Conservation (phyloP, 2,113 vertebrate species). For the Meles meles region DNA sequence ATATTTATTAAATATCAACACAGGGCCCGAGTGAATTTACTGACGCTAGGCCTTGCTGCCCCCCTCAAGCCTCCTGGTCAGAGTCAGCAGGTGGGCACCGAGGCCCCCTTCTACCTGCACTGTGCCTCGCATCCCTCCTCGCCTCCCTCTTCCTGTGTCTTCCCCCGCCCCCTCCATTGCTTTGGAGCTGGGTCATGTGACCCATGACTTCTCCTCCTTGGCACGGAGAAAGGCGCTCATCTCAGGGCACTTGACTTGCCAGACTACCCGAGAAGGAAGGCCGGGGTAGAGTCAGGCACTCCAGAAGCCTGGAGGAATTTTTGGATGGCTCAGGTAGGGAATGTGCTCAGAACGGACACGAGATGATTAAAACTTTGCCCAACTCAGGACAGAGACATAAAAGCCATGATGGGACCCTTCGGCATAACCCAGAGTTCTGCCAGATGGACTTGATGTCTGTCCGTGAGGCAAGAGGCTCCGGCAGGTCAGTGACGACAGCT, state of each 20-base stretch:
- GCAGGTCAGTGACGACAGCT: not conserved
- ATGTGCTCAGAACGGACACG: not conserved
- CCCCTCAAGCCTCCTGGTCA: not conserved
- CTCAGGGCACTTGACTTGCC: not conserved
- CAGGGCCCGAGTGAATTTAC: not conserved
- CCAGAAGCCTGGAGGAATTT: not conserved
- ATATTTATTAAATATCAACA: not conserved
- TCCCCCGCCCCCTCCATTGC: not conserved
- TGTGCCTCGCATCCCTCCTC: accelerated
- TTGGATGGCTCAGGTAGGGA: not conserved
- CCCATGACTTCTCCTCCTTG: not conserved
- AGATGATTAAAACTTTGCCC: not conserved
- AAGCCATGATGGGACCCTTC: accelerated
- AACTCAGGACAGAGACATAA: not conserved
- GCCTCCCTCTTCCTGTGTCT: accelerated
- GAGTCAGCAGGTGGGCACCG: not conserved
- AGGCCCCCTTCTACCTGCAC: accelerated
- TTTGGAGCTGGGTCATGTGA: not conserved
- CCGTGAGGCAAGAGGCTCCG: not conserved
- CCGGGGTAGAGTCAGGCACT: not conserved
- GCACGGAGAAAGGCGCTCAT: too few relatives aligned
- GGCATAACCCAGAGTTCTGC: not conserved
- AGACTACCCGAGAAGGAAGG: not conserved
- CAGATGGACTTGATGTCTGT: not conserved
- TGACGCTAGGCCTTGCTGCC: not conserved